Conservation (phyloP, 2,113 vertebrate species). For the Equus quagga region DNA sequence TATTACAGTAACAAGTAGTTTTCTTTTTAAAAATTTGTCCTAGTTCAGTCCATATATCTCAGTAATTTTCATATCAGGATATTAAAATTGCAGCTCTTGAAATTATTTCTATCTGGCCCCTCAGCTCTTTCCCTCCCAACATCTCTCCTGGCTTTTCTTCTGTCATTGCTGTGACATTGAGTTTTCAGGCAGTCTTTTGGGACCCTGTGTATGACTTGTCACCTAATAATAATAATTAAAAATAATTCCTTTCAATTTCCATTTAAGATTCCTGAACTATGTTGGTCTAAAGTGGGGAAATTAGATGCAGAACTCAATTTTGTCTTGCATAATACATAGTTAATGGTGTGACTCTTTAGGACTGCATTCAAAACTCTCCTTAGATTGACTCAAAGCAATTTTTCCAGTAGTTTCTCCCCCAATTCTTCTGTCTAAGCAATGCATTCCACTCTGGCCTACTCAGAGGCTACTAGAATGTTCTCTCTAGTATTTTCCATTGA, state of each 20-base stretch:
- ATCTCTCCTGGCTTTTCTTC: neutral
- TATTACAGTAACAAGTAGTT: neutral
- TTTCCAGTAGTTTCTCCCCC: neutral
- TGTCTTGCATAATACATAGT: neutral
- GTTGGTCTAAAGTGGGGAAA: neutral
- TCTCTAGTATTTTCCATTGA: neutral
- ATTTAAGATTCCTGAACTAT: neutral
- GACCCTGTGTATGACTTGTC: neutral
- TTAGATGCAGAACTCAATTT: neutral
- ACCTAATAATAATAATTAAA: slow-evolving; percentile 7
- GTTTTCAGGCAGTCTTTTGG: neutral
- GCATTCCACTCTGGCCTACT: neutral
- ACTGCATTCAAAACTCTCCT: neutral
- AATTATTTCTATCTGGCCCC: neutral
- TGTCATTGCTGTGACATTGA: neutral
- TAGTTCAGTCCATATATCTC: neutral
- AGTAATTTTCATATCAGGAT: neutral
- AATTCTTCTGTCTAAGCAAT: neutral
- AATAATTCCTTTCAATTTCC: neutral
- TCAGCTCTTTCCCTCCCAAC: neutral
- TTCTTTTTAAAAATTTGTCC: neutral
- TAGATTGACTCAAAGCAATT: neutral
- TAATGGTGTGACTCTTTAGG: neutral
- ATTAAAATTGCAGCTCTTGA: neutral
- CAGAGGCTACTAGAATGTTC: neutral